Evolutionary conservation across 92 coral and sea anemone species (phyloP).

Genomic region (Actinernus sp.): DNA sequence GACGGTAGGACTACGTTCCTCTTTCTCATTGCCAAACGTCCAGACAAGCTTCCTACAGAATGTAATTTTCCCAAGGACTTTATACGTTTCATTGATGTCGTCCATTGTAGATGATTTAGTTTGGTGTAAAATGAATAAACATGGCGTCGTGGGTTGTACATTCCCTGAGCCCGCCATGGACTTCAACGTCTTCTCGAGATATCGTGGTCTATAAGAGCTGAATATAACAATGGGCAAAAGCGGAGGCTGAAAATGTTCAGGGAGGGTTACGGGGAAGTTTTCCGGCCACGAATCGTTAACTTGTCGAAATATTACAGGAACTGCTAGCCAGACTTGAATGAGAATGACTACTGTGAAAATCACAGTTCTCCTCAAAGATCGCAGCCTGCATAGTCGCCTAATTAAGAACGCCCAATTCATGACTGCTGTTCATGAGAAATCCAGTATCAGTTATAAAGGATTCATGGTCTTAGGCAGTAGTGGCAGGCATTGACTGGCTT

Average conservation of each 20-base stretch:
- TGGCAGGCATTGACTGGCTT: no score
- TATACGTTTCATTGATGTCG: slow-evolving; percentile 85
- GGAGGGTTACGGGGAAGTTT: slow-evolving; percentile 48
- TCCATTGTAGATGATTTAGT: slow-evolving; percentile 79
- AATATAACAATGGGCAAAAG: slow-evolving; percentile 86
- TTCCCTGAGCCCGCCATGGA: slow-evolving; percentile 87
- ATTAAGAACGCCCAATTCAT: slow-evolving; percentile 62
- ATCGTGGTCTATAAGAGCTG: slow-evolving; percentile 88
- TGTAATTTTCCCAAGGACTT: slow-evolving; percentile 84
- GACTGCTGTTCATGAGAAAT: no score
- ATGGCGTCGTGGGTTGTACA: slow-evolving; percentile 82
- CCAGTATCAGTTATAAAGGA: no score
- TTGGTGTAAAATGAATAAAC: slow-evolving; percentile 87
- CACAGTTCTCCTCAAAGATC: slow-evolving; percentile 73
- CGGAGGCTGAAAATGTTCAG: slow-evolving; percentile 62
- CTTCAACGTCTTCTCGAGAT: slow-evolving; percentile 83
- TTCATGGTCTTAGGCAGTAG: no score
- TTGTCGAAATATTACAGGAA: slow-evolving; percentile 78
- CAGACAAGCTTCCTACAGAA: slow-evolving; percentile 90
- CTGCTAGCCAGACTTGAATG: slow-evolving; percentile 80
- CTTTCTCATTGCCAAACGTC: slow-evolving; percentile 92
- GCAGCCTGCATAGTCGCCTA: slow-evolving; percentile 66
- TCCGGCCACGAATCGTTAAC: slow-evolving; percentile 77
- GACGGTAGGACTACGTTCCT: slow-evolving; percentile 77
- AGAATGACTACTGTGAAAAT: slow-evolving; percentile 74